Base-by-base conservation (phyloP, 2,797 vertebrate genomes). In the Falco novaeseelandiae region DNA sequence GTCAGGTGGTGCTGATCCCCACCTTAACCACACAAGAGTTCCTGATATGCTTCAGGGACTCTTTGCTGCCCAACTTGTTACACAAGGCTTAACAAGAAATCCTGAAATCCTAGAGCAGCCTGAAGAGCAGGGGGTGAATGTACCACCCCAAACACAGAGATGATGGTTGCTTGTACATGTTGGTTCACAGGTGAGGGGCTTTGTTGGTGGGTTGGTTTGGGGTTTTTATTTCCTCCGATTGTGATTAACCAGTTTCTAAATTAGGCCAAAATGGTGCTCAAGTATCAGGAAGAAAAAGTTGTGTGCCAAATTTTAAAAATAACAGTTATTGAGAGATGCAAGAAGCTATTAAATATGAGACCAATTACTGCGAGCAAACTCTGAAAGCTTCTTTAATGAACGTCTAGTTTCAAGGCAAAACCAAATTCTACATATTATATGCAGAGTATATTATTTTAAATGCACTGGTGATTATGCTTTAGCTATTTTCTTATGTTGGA, bases 141-240 rank as follows among this genome's bases (percentile, higher is more conserved):
- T 15, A 36, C 8, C 32, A 57, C 34, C 2, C 1, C 22, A 23
- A 44, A 9, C 18, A 12, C 10, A 32, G 19, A 44, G 22, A 29
- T 59, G 22, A 36, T 16, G 73, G 6, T 73, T 78, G 38, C 16
- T 65, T 58, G 12, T 4, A 57, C 0, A 0, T 54, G 14, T n/a
- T 61, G 19, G 7, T 58, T 94, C 58, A 29, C 29, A 76, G n/a
- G 8, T 65, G 18, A 4, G 1, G 5, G 1, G 0, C 3, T 57
- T 34, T 22, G 20, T 20, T 34, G 9, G 5, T 22, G 20, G 5
- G 5, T 19, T 46, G 22, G n/a, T 29, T 3, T 7, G 3, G 2
- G 6, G 10, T 22, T 73, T 6, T 23, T 30, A 74, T 8, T 42
- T 71, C 40, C 17, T 9, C 30, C 16, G 51, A 10, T 38, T 77